Conservation (phyloP, 2,113 vertebrate genomes). For the Climacteris rufus region DNA sequence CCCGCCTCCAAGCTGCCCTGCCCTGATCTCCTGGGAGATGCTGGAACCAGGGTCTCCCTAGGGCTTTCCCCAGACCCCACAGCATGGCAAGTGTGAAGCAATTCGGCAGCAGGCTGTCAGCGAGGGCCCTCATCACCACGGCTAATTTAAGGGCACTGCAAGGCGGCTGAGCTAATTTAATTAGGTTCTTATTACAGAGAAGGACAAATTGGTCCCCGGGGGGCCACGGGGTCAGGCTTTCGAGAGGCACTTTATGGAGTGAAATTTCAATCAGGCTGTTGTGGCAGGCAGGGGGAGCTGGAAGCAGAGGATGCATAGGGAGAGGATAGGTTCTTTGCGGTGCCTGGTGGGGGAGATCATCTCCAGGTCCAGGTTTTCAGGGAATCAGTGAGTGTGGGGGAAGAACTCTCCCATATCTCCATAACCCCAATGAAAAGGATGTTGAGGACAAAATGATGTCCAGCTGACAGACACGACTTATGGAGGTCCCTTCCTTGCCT, state of each 20-base stretch:
- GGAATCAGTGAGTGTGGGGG: neutral
- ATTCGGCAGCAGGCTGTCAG: slow-evolving; percentile 4
- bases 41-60: fast-evolving
- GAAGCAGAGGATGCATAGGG: neutral
- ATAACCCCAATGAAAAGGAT: neutral
- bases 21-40: fast-evolving
- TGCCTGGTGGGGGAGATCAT: neutral
- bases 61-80: neutral
- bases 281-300: neutral
- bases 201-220: slow-evolving; percentile 36
- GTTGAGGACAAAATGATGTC: neutral
- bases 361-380: neutral
- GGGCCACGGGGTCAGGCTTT: neutral
- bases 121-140: neutral
- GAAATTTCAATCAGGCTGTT: neutral
- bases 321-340: neutral
- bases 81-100: neutral
- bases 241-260: neutral
- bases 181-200: slow-evolving; percentile 60
- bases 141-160: slow-evolving; percentile 29
- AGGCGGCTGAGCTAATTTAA: slow-evolving; percentile 56
- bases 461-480: neutral
- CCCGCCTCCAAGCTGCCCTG: neutral
- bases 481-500: neutral
- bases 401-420: neutral